Evolutionary conservation across 2,113 vertebrate species (phyloP), one percentile per base, ranked within the genome.

Genomic region (Barnardius zonarius): DNA sequence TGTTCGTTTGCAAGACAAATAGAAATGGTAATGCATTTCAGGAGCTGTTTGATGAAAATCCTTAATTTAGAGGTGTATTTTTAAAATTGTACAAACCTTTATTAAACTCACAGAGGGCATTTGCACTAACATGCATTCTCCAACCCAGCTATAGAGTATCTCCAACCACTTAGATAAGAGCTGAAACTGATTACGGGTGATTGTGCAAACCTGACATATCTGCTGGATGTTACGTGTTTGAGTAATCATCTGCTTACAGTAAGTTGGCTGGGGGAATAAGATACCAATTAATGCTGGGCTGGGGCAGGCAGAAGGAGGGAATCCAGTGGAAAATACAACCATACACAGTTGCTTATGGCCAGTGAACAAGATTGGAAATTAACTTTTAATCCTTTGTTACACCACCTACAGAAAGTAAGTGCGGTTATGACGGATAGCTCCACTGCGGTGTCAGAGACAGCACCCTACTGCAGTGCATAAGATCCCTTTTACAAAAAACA

Each of bases 381-480:
- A 41, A 49, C 23, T 43, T 73, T n/a, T 72, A 69, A 27, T 6
- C 16, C 57, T 9, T 0, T 8, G 1, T 62, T 9, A 10, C 22
- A 64, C 4, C 57, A 27, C 15, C 8, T 18, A 49, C 62, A 79
- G 46, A 57, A 72, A 31, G 4, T 4, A 31, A 41, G 30, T 1
- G 43, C 44, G 48, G 30, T 28, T 10, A 5, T 0, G 0, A 52
- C 6, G 16, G 28, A 13, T 0, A 51, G 39, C 59, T 69, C 44
- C 15, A 18, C 13, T 1, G 1, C 8, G 19, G 39, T 8, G 2
- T 23, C 18, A 44, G 37, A 43, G 25, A 15, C 51, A 28, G 64
- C 68, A 52, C 4, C 57, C 35, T 31, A 7, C 46, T 39, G 51
- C 74, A 83, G 25, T 9, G 30, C 27, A 16, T 41, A 22, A 75